Conservation (phyloP, 2,113 vertebrate species). For the Piprites chloris region DNA sequence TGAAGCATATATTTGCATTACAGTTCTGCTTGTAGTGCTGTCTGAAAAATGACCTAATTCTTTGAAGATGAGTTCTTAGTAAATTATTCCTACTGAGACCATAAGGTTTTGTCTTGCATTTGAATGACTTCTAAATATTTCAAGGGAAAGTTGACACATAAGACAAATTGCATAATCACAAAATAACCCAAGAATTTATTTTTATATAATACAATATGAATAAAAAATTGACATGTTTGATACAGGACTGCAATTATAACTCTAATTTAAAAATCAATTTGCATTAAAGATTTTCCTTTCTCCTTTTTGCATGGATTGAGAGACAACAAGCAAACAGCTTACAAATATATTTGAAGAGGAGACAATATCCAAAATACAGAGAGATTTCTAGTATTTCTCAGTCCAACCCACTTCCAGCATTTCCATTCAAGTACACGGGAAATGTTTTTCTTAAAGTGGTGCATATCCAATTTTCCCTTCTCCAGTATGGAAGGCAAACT, state of each 20-base stretch:
- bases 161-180: neutral
- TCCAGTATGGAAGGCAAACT: neutral
- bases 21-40: conserved; percentile 13
- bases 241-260: neutral
- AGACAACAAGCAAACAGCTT: neutral
- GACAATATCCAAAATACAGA: neutral
- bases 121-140: neutral
- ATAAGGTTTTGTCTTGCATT: neutral
- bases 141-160: neutral
- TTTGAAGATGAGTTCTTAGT: neutral
- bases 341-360: neutral
- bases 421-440: neutral
- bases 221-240: neutral
- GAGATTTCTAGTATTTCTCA: neutral
- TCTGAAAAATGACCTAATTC: neutral
- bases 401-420: neutral
- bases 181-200: neutral
- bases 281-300: neutral
- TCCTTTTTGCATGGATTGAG: neutral
- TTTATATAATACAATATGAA: neutral
- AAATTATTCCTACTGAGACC: neutral
- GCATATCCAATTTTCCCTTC: neutral
- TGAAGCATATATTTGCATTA: conserved; percentile 12
- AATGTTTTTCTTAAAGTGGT: neutral
- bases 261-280: neutral